Evolutionary conservation across 1,140 invertebrate species (phyloP), one percentile per base, ranked within the genome.

Genomic region (Leptestheria dahalacensis): DNA sequence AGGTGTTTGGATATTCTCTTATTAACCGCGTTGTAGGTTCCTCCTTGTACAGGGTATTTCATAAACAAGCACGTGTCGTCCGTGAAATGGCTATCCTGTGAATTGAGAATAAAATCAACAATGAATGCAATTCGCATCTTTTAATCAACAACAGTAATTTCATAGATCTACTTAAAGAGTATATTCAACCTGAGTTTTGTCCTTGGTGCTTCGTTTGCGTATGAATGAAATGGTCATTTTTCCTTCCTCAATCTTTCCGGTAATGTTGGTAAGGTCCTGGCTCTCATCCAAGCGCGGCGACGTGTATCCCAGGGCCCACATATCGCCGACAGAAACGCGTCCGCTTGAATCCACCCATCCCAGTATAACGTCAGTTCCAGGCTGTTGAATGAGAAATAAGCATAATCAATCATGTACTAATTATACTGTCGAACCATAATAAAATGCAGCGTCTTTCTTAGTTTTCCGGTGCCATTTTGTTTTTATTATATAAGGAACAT

Each of bases 1-100:
- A 82, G 77, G 68, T 96, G 92, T 66, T 91, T 90, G 55, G 81
- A 75, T 46, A 91, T 90, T 65, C 85, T 85, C 70, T 91, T 93
- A 69, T 83, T 88, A 10, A 88, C 84, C 15, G 82, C 74, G 70
- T 92, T 83, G 70, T 86, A 91, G 3, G 71, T 75, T 2, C 91
- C 91, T 9, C 91, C 91, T 68, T 84, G 81, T 0, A 87, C 78
- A 1, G 88, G 85, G 75, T 89, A 95, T 78, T 94, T 84, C 69
- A 95, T 78, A 71, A 90, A 92, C 2, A 88, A 72, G 68, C 91
- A 95, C 52, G 84, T 75, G 4, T 83, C 80, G 65, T 91, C 83
- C 0, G 83, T 83, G 71, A 95, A 91, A 25, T 84, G 82, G 26
- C 91, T 72, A 71, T 94, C 90, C 33, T 41, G 33, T 41, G 6